Conservation (phyloP, 2,113 vertebrate species). For the Ceratotherium simum region DNA sequence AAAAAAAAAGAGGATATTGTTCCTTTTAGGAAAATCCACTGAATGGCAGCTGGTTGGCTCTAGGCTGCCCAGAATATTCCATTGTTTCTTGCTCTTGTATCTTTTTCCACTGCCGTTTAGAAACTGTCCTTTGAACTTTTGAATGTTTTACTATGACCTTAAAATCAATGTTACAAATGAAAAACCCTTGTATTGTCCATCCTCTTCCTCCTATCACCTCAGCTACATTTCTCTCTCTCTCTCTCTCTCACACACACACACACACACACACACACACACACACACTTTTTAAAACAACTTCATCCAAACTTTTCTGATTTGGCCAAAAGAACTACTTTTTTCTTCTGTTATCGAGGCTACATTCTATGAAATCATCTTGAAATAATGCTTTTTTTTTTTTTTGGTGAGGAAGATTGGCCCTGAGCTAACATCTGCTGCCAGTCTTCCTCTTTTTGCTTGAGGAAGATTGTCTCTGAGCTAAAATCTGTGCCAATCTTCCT, state of each 20-base stretch:
- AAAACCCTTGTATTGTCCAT: not conserved
- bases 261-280: not conserved
- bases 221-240: not conserved
- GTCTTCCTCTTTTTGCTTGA: too few relatives aligned
- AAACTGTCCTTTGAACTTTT: not conserved
- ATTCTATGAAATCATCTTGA: slow-evolving; percentile 9
- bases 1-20: not conserved
- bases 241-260: not conserved
- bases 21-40: not conserved
- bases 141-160: not conserved
- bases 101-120: not conserved
- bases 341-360: not conserved
- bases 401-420: too few relatives aligned
- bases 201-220: not conserved
- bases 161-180: not conserved
- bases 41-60: not conserved
- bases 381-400: not conserved
- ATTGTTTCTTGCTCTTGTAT: not conserved
- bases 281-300: not conserved
- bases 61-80: not conserved
- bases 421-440: too few relatives aligned
- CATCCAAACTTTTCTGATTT: not conserved
- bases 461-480: too few relatives aligned
- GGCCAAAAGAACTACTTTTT: not conserved
- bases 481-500: too few relatives aligned